Percentiles rank a stretch among this genome's conserved stretches.
phyloP scores from a whole-genome alignment of 2,888 invertebrate genomes.

The Leucania comma region DNA sequence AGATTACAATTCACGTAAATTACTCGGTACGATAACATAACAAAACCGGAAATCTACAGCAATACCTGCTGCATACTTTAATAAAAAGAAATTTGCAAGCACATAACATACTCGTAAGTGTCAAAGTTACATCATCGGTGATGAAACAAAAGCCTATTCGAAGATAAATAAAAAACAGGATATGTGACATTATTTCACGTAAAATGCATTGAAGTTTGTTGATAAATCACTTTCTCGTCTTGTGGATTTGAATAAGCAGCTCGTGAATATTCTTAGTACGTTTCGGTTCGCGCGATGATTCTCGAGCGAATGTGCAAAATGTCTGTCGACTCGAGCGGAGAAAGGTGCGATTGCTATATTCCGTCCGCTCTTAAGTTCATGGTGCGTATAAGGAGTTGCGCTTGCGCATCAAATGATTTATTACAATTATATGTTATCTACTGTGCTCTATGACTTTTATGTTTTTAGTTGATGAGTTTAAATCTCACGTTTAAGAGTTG shows the following conservation, averaged over 20 bases:
- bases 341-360: conserved; percentile 52
- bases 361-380: conserved; percentile 28
- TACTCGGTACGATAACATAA: neutral
- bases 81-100: conserved; percentile 58
- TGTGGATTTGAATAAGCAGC: conserved; percentile 79
- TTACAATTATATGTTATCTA: conserved; percentile 30
- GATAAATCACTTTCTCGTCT: conserved; percentile 81
- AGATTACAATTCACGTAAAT: neutral
- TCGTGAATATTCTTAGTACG: conserved; percentile 75
- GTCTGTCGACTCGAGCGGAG: conserved; percentile 53
- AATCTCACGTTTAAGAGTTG: conserved; percentile 3
- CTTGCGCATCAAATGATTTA: conserved; percentile 34
- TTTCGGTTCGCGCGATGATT: conserved; percentile 68
- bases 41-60: conserved; percentile 32
- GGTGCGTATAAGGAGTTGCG: conserved; percentile 11
- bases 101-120: conserved; percentile 40
- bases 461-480: neutral
- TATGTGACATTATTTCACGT: conserved; percentile 62
- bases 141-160: conserved; percentile 62
- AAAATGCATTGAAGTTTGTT: conserved; percentile 58
- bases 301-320: conserved; percentile 63
- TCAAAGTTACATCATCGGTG: conserved; percentile 58
- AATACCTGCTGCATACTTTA: conserved; percentile 25
- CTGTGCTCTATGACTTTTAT: neutral
- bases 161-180: conserved; percentile 67